Evolutionary conservation across 2,888 invertebrate genomes (phyloP).

Genomic region (Nemoura dubitans): DNA sequence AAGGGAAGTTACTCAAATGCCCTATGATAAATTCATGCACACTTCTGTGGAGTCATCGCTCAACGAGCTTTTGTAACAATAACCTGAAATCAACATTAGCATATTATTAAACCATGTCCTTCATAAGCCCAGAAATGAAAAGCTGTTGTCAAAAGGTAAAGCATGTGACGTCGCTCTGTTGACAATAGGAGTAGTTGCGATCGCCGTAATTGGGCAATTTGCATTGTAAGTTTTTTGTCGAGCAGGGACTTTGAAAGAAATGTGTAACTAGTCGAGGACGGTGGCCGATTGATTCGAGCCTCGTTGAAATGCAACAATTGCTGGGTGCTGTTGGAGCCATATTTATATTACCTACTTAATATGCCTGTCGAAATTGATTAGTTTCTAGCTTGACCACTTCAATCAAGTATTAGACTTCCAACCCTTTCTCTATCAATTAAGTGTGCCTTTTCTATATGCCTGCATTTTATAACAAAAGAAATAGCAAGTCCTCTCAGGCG

Average conservation of each 20-base stretch:
- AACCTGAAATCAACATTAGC: too few relatives aligned
- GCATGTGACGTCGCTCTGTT: too few relatives aligned
- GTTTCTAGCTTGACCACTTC: neutral
- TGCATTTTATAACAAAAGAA: conserved; percentile 32
- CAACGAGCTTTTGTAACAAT: too few relatives aligned
- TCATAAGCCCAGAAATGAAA: too few relatives aligned
- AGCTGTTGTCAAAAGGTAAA: too few relatives aligned
- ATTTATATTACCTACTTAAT: too few relatives aligned
- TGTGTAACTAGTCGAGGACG: neutral
- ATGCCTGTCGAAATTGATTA: neutral
- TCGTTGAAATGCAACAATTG: neutral
- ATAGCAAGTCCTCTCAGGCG: neutral
- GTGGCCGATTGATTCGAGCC: neutral
- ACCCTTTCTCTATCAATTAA: conserved; percentile 26
- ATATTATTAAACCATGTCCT: too few relatives aligned
- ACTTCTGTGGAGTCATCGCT: too few relatives aligned
- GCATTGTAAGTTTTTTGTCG: neutral
- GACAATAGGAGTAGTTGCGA: too few relatives aligned
- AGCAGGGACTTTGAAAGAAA: neutral
- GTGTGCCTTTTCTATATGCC: conserved; percentile 30
- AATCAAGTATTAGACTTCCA: neutral
- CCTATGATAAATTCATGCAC: too few relatives aligned
- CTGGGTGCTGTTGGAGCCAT: conserved; percentile 1
- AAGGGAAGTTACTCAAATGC: too few relatives aligned
- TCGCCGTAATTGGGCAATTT: too few relatives aligned